Evolutionary conservation across 2,797 vertebrate genomes (phyloP), one percentile per base, ranked within the genome.

Genomic region (Micrastur ruficollis): DNA sequence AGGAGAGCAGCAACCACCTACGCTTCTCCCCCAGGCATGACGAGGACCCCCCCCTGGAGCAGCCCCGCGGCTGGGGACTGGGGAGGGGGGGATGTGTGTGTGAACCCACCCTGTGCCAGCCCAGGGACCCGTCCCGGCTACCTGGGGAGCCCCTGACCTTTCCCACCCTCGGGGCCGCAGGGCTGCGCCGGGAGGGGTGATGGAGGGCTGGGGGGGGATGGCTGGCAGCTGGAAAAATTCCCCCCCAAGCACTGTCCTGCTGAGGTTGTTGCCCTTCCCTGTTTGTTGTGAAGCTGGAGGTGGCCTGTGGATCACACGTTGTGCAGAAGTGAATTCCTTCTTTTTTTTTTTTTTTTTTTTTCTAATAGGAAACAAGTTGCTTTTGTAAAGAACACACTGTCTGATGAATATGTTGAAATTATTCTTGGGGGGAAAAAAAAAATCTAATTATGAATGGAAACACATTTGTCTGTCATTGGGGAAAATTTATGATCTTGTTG

Each of bases 341-440:
- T 5, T 49, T 36, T 65, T 53, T 42, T 50, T 26, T 62, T 17
- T 55, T 56, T n/a, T n/a, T 19, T 56, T 59, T 70, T 81, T 66
- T 81, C 68, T 90, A 97, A 92, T 96, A 96, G 93, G 94, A 96
- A 93, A 95, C 90, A 87, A 97, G 90, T 98, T 98, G 95, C 97
- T 97, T 98, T 98, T 97, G 97, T 98, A 90, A 98, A 98, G 97
- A 98, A 97, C 97, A 98, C 97, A 96, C 97, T 98, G 97, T 98
- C 97, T 97, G 98, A 98, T 96, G 96, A 93, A 89, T 93, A 95
- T 95, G 83, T 97, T 87, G 88, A 96, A 98, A 96, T 95, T 70
- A 92, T 95, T 98, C 96, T 97, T 88, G 86, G 38, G 34, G 38
- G 29, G 1, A 1, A 20, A 46, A 9, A 93, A 22, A 86, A 86